Base-by-base conservation (phyloP, 1,140 invertebrate genomes). In the Sipha flava region DNA sequence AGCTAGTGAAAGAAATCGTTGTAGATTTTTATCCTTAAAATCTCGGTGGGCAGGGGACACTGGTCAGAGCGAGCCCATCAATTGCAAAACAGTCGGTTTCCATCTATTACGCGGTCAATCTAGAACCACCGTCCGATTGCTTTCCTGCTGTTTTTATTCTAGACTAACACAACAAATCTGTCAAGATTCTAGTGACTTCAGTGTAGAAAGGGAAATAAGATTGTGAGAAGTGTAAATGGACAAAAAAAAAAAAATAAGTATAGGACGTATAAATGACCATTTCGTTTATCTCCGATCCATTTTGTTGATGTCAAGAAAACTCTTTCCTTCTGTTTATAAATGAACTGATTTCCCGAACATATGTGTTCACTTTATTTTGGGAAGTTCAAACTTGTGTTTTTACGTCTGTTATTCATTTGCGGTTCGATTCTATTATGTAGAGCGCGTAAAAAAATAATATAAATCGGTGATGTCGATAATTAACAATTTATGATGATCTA, bases 51-150 rank as follows among this genome's bases (percentile, higher is more conserved):
- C 9, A 34, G n/a, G 18, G 26, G n/a, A 54, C 18, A 37, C 37
- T 12, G 70, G 68, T 72, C 26, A n/a, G 31, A 23, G 70, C 12
- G 47, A 34, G 16, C 47, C 29, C 70, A 54, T 75, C 70, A 34
- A 75, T 75, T 75, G 16, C n/a, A 75, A 75, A 75, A 75, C n/a
- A 75, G 31, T 75, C 70, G 45, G 26, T 75, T 49, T 31, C 29
- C 47, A 54, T 75, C 70, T 49, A 54, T 75, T 75, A 75, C n/a
- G 70, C 31, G 70, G 70, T 75, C 70, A 75, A 75, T 75, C 29
- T n/a, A 75, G 31, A 54, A 34, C 47, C 29, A 21, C 47, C 47
- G 29, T 54, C 26, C 70, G 70, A 73, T 54, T 54, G 26, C 43
- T 31, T 43, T 43, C 64, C 23, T 31, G 70, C 12, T 26, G 70